These are phyloP conservation scores for Ornithoptera priamus DNA, from an alignment of 2,888 invertebrate species.

Conservation along the genomic window DNA sequence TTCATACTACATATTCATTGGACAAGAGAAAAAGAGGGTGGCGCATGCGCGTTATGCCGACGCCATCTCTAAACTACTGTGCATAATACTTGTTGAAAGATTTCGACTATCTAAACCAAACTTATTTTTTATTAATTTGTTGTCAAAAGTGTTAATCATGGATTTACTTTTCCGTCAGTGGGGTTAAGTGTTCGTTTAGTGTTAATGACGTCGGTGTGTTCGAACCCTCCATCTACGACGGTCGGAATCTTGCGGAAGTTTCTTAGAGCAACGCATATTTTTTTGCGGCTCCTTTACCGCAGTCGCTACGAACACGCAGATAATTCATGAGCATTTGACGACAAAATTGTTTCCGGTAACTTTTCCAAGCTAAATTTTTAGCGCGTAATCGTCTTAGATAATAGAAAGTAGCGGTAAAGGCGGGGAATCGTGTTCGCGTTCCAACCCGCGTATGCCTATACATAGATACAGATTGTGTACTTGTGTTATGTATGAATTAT, in stretches of 20 bases:
- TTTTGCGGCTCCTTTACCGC: conserved; percentile 69
- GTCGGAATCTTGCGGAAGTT: conserved; percentile 72
- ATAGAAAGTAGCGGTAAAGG: conserved; percentile 48
- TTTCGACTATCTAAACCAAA: conserved; percentile 62
- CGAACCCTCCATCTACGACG: conserved; percentile 53
- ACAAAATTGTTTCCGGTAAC: conserved; percentile 63
- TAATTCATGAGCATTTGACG: conserved; percentile 64
- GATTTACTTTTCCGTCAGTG: conserved; percentile 57
- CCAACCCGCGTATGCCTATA: conserved; percentile 66
- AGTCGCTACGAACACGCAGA: conserved; percentile 49
- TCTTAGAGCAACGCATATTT: conserved; percentile 77
- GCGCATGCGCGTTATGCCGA: conserved; percentile 81
- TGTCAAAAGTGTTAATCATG: conserved; percentile 63
- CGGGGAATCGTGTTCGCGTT: conserved; percentile 58
- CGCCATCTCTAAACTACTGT: conserved; percentile 79
- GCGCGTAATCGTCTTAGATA: conserved; percentile 43
- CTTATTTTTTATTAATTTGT: conserved; percentile 56
- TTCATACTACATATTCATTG: conserved; percentile 63
- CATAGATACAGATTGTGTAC: conserved; percentile 47
- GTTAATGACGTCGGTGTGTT: conserved; percentile 50
- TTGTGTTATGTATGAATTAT: conserved; percentile 68
- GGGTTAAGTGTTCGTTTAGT: conserved; percentile 52
- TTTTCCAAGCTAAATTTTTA: conserved; percentile 47
- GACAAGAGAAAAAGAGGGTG: conserved; percentile 67
- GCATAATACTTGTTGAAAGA: conserved; percentile 57